Evolutionary conservation across 2,888 invertebrate species (phyloP), one percentile per base, ranked within the genome.

Genomic region (Parnassius mnemosyne): DNA sequence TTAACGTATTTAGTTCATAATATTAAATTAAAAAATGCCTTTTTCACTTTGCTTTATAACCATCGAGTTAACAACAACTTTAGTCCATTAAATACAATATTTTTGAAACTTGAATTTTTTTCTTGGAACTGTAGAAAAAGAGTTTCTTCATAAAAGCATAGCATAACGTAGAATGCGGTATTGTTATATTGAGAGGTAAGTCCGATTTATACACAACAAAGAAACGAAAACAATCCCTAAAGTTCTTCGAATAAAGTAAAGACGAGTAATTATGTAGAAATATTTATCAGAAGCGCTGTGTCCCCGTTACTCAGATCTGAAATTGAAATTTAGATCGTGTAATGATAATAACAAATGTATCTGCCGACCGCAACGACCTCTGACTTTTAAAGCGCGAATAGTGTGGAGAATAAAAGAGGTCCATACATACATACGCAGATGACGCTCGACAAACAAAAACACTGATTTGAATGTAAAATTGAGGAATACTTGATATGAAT

Each of bases 271-370:
- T 78, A 84, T 84, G 78, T 80, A 83, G 79, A 84, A 80, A 73
- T 70, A 76, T 80, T 78, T 78, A 84, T 84, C 75, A 79, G 84
- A 83, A 83, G 79, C 79, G 77, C 81, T 70, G 76, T 87, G 87
- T 89, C 89, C 89, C 89, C 89, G 89, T 89, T 89, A 88, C 81
- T 85, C 75, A 78, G 78, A 76, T 77, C 76, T 73, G 74, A 73
- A 77, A 86, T 89, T 87, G 88, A 89, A 89, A 84, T 90, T 87
- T 81, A 89, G 79, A 89, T 89, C 74, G 70, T 71, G 74, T 78
- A 84, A 88, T 86, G 78, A 84, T 83, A 86, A 84, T 86, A 85
- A 81, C 81, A 85, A 85, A 88, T 85, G 74, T 82, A 79, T 83
- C 82, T 80, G 80, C 82, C 83, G 85, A 84, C 79, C 81, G 80